These are phyloP conservation scores for Heliconius erato DNA, from an alignment of 2,888 invertebrate genomes.

Conservation along the genomic window DNA sequence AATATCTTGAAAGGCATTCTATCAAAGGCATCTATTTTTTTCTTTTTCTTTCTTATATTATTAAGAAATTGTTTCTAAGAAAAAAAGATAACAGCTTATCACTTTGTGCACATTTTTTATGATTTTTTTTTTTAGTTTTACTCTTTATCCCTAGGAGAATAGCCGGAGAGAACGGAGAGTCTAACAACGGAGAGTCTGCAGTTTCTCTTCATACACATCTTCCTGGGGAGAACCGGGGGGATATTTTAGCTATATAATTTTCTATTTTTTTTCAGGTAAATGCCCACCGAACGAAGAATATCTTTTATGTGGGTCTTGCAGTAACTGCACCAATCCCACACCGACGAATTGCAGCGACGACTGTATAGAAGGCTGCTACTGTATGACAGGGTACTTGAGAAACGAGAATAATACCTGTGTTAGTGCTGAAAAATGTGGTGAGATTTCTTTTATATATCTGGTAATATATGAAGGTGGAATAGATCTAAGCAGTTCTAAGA, in stretches of 20 bases:
- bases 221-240: too few relatives aligned
- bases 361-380: slow-evolving; percentile 80
- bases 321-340: slow-evolving; percentile 71
- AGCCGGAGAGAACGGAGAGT: background rate
- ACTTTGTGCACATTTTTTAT: too few relatives aligned
- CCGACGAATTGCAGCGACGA: slow-evolving; percentile 66
- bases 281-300: slow-evolving; percentile 79
- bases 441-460: slow-evolving; percentile 42
- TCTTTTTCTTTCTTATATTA: too few relatives aligned
- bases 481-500: background rate
- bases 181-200: too few relatives aligned
- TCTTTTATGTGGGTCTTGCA: slow-evolving; percentile 72
- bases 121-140: too few relatives aligned
- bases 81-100: too few relatives aligned
- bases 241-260: background rate
- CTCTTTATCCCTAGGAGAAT: background rate
- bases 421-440: slow-evolving; percentile 69
- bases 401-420: slow-evolving; percentile 76
- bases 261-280: slow-evolving; percentile 58
- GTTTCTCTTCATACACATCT: background rate
- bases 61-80: too few relatives aligned
- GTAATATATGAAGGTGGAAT: background rate
- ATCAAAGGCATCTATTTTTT: too few relatives aligned
- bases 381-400: slow-evolving; percentile 72
- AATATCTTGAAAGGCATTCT: too few relatives aligned